phyloP scores from a whole-genome alignment of 2,888 invertebrate genomes.

The Maniola hyperantus region DNA sequence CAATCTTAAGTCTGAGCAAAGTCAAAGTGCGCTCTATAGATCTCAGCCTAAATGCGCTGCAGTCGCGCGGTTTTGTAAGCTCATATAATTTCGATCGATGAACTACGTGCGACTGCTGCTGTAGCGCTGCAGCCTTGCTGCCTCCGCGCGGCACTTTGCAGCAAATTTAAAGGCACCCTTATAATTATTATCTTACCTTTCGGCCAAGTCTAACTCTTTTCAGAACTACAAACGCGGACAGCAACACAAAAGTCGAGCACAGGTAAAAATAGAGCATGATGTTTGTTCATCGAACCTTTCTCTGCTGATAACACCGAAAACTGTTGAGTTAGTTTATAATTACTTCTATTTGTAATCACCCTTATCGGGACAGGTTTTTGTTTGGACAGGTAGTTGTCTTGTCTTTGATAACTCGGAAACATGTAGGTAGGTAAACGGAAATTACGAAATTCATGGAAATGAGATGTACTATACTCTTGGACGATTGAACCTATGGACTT shows the following conservation, averaged over 20 bases:
- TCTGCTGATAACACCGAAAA: conserved; percentile 38
- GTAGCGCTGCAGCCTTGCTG: no score
- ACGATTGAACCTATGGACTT: no score
- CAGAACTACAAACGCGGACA: conserved; percentile 55
- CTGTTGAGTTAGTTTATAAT: conserved; percentile 36
- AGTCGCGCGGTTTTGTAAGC: no score
- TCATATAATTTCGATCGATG: no score
- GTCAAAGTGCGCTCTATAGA: no score
- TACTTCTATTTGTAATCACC: conserved; percentile 34
- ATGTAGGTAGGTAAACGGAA: not conserved
- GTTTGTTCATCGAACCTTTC: conserved; percentile 44
- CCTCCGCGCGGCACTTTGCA: no score
- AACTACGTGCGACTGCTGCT: no score
- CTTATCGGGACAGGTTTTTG: conserved; percentile 30
- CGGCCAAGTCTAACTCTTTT: conserved; percentile 53
- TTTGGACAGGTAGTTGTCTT: conserved; percentile 21
- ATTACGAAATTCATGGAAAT: not conserved
- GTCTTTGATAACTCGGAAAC: not conserved
- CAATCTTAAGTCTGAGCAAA: no score
- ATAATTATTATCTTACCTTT: conserved; percentile 47
- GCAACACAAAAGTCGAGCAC: conserved; percentile 56
- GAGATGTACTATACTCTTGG: no score
- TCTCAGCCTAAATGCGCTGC: no score
- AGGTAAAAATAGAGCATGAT: conserved; percentile 62
- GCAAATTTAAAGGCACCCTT: no score